These are phyloP conservation scores for Elgaria multicarinata DNA, from an alignment of 2,113 vertebrate genomes.

Conservation along the genomic window DNA sequence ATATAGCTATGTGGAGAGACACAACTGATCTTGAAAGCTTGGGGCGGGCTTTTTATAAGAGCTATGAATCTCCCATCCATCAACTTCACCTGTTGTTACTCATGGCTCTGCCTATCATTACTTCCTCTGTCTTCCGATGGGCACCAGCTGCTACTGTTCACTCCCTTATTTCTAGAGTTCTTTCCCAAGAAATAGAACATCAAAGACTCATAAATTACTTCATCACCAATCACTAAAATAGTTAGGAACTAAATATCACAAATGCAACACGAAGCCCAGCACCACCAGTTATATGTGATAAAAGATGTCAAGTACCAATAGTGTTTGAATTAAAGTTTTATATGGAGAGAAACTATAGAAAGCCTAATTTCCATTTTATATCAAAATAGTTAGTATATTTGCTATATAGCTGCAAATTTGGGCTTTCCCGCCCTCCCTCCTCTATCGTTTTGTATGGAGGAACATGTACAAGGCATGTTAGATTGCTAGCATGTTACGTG, in stretches of 20 bases:
- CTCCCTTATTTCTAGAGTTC: background rate
- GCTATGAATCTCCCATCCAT: too few relatives aligned
- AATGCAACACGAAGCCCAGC: background rate
- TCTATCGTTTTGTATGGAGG: background rate
- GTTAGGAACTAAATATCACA: background rate
- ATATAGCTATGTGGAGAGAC: too few relatives aligned
- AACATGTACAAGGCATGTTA: background rate
- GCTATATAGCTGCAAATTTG: background rate
- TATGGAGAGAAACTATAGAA: background rate
- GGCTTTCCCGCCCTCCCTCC: background rate
- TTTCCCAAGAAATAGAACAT: background rate
- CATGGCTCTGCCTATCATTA: too few relatives aligned
- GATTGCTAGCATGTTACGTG: background rate
- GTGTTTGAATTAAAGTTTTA: background rate
- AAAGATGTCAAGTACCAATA: background rate
- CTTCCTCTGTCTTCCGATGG: too few relatives aligned
- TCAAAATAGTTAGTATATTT: background rate
- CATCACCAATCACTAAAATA: background rate
- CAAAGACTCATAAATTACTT: background rate
- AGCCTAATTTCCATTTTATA: background rate
- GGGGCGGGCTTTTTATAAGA: too few relatives aligned
- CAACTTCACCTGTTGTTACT: too few relatives aligned
- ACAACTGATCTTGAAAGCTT: too few relatives aligned
- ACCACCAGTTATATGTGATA: background rate
- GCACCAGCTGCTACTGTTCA: too few relatives aligned